Percentiles rank a stretch among this genome's conserved stretches.
Evolutionary conservation across 2,113 vertebrate genomes (phyloP).

Genomic region (Alaudala cheleensis): DNA sequence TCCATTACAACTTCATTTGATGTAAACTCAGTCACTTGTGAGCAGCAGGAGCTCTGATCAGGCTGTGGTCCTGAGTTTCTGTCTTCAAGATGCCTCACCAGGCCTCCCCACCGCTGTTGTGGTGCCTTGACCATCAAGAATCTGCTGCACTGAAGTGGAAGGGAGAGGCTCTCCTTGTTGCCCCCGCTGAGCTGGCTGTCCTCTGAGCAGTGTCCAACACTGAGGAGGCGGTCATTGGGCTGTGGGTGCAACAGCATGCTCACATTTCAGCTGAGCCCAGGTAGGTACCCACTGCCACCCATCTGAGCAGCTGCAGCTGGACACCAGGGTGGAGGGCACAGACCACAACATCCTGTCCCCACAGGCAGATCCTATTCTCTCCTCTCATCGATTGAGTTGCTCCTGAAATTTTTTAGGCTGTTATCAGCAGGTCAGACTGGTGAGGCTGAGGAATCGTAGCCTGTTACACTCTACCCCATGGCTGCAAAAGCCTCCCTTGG

Average conservation of each 20-base stretch:
- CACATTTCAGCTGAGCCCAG: not conserved
- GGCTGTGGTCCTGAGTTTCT: not conserved
- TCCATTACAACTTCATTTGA: constrained; percentile 47
- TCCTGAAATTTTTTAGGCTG: not conserved
- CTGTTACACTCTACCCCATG: accelerated
- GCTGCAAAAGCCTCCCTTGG: not conserved
- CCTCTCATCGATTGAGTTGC: not conserved
- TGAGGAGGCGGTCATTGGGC: not conserved
- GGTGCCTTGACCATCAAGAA: not conserved
- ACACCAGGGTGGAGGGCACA: not conserved
- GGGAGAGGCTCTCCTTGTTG: not conserved
- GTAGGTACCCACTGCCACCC: not conserved
- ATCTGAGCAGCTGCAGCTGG: not conserved
- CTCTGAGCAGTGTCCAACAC: not conserved
- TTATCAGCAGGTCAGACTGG: accelerated
- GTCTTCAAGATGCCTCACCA: not conserved
- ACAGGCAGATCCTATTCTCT: not conserved
- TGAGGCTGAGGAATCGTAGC: not conserved
- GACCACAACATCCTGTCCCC: not conserved
- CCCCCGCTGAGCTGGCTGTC: not conserved
- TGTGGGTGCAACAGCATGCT: not conserved
- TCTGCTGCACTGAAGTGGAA: not conserved
- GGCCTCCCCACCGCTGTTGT: not conserved
- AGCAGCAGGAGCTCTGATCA: not conserved
- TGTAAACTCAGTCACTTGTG: constrained; percentile 38